phyloP scores from a whole-genome alignment of 1,140 invertebrate species.

The Teleogryllus occipitalis region DNA sequence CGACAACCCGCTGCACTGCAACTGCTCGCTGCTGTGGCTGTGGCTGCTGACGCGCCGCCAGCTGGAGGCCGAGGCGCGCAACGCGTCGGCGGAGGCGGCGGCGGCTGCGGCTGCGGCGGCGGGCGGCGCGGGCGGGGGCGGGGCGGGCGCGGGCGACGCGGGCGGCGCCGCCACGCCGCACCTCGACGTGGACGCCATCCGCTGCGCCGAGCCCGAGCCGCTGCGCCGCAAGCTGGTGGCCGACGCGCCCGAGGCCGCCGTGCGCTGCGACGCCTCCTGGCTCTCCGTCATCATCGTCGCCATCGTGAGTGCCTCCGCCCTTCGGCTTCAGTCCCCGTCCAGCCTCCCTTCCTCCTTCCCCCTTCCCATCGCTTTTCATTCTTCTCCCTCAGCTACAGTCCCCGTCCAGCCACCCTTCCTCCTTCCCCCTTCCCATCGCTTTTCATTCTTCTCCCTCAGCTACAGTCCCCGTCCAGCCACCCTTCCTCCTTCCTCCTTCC shows the following conservation, averaged over 20 bases:
- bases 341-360: too few species aligned
- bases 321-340: too few species aligned
- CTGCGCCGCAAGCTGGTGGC: not conserved
- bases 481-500: too few species aligned
- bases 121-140: too few species aligned
- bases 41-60: slow-evolving; percentile 54
- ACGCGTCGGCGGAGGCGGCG: not conserved
- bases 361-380: too few species aligned
- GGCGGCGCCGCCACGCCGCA: not conserved
- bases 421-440: too few species aligned
- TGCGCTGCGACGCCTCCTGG: slow-evolving; percentile 16
- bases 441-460: too few species aligned
- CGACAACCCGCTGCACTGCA: slow-evolving; percentile 77
- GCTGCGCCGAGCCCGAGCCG: slow-evolving; percentile 7
- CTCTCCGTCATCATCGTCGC: slow-evolving; percentile 16
- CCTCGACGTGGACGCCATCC: slow-evolving; percentile 14
- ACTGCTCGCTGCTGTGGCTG: slow-evolving; percentile 78
- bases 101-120: not conserved
- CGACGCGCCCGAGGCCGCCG: slow-evolving; percentile 15
- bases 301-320: not conserved
- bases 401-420: too few species aligned
- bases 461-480: too few species aligned
- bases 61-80: not conserved
- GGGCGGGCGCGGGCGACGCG: not conserved
- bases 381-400: too few species aligned